A percentile compares a stretch with the other conserved stretches of the same genome.
Evolutionary conservation across 2,113 vertebrate species (phyloP).

Genomic region (Bungarus multicinctus): DNA sequence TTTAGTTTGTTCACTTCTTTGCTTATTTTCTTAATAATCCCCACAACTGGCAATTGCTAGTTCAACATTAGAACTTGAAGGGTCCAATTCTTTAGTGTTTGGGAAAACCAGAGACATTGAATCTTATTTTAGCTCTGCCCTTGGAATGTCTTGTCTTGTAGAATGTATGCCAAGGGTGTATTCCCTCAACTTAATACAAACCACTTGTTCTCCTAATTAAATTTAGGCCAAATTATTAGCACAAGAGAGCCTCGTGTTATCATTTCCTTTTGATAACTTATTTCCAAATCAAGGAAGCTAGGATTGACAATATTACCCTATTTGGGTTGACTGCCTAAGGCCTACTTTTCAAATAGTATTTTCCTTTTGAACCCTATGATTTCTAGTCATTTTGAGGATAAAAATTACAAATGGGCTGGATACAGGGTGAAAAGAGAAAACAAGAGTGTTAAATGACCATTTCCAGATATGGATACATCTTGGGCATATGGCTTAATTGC

Average conservation of each 20-base stretch:
- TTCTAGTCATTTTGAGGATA: neutral
- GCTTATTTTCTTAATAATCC: neutral
- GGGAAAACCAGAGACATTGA: neutral
- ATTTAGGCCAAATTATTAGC: neutral
- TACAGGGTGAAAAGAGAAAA: neutral
- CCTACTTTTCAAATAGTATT: neutral
- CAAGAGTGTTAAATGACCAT: neutral
- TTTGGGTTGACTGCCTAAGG: neutral
- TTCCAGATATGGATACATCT: neutral
- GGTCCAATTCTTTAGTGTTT: neutral
- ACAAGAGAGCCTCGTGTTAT: neutral
- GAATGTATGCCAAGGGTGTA: neutral
- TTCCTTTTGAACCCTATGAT: neutral
- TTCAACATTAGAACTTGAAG: neutral
- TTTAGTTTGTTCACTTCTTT: neutral
- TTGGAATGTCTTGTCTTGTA: neutral
- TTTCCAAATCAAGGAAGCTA: neutral
- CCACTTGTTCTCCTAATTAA: neutral
- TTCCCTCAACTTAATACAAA: neutral
- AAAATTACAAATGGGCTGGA: neutral
- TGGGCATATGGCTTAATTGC: neutral
- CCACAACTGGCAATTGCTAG: neutral
- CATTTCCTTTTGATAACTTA: neutral
- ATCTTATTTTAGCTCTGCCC: neutral
- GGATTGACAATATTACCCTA: neutral